Conservation (phyloP, 2,113 vertebrate species). For the Dasypus novemcinctus region DNA sequence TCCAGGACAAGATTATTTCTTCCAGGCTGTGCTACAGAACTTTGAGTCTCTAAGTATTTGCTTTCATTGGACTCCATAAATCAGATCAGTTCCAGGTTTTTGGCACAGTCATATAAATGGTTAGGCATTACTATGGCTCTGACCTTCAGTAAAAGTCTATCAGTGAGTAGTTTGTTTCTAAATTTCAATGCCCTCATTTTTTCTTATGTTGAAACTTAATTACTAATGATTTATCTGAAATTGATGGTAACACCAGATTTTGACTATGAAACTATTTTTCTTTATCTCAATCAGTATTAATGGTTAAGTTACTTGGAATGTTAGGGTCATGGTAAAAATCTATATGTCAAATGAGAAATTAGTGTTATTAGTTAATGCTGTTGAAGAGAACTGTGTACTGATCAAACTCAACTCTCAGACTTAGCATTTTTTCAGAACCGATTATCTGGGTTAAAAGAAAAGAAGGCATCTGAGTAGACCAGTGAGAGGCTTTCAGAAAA, state of each 20-base stretch:
- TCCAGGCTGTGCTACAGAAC: not conserved
- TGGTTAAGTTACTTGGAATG: not conserved
- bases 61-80: not conserved
- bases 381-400: not conserved
- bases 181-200: not conserved
- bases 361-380: not conserved
- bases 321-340: not conserved
- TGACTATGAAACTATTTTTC: not conserved
- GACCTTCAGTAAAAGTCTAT: not conserved
- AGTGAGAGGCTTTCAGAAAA: constrained; percentile 24
- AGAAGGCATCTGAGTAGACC: not conserved
- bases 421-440: not conserved
- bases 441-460: constrained; percentile 13
- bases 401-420: not conserved
- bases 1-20: constrained; percentile 10
- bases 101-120: not conserved
- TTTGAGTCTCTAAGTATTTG: not conserved
- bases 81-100: not conserved
- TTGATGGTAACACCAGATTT: constrained; percentile 34
- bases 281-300: constrained; percentile 1
- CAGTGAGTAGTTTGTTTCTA: constrained; percentile 41
- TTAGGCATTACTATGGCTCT: not conserved
- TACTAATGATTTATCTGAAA: constrained; percentile 42
- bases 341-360: constrained; percentile 46
- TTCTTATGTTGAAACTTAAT: constrained; percentile 32